Base-by-base conservation (phyloP, 2,888 invertebrate species). In the Cantharis lateralis region DNA sequence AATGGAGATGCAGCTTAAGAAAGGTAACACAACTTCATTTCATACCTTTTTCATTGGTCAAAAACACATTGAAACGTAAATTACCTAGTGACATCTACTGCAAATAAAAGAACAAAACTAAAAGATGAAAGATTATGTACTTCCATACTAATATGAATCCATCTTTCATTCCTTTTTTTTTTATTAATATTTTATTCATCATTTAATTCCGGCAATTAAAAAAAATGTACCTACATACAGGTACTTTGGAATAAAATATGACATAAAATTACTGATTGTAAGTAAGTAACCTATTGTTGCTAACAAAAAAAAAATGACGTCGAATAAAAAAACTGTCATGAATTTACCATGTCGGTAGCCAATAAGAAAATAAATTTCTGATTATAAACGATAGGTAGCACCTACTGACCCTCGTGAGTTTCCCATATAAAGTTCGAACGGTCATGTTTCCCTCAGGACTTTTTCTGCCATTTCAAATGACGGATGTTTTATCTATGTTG, bases 341-440 rank as follows among this genome's bases (percentile, higher is more conserved):
- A 73, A 73, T 73, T 62, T 26, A 26, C 62, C 61, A 61, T 62
- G 48, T 68, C 26, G 61, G 32, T 73, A 64, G 64, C 68, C 68
- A 73, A 68, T 73, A 68, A 68, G 68, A 73, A 73, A 73, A 73
- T 73, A 68, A 73, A 73, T 73, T 73, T 73, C 62, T 68, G 73
- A 73, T 73, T 73, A 73, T 73, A 73, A 68, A 68, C 69, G 73
- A 62, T 68, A 62, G 68, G 68, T 72, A 26, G 26, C 26, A 72
- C n/a, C 61, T 68, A 15, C 20, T 15, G 64, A 15, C 68, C 68
- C 73, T 66, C 73, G 26, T 16, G 73, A 73, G 73, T 68, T 73
- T 73, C 69, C 68, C 68, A 68, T 73, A 68, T 73, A 73, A 73
- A 68, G 73, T 73, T 73, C 62, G 69, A 68, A 73, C 69, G 68